Evolutionary conservation across 1,140 invertebrate species (phyloP).

Genomic region (Aricia agestis): DNA sequence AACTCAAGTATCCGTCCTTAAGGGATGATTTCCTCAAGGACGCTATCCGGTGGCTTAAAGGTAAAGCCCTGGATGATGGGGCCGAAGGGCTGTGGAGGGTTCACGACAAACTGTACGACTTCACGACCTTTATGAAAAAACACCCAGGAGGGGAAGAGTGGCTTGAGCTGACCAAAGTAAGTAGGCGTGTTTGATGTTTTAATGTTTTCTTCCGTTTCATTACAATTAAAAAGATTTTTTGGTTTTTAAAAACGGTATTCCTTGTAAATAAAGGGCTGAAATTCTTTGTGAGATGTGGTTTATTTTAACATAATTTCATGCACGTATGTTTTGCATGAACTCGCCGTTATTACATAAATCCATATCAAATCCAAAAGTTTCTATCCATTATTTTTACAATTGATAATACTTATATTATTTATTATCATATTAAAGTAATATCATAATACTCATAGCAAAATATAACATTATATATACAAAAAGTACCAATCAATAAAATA

Average conservation of each 20-base stretch:
- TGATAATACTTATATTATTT: too few relatives aligned
- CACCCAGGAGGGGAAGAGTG: slow-evolving; percentile 88
- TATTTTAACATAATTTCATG: too few relatives aligned
- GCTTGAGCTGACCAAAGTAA: slow-evolving; percentile 81
- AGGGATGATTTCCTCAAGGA: slow-evolving; percentile 62
- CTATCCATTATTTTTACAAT: too few relatives aligned
- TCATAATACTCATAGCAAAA: neutral
- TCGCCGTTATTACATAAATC: too few relatives aligned
- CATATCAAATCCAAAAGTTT: too few relatives aligned
- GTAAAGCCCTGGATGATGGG: slow-evolving; percentile 82
- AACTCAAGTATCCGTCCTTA: slow-evolving; percentile 70
- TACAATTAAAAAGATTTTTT: too few relatives aligned
- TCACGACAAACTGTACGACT: slow-evolving; percentile 84
- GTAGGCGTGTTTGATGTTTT: neutral
- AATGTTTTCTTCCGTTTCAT: too few relatives aligned
- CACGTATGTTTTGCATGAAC: too few relatives aligned
- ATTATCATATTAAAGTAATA: too few relatives aligned
- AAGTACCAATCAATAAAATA: neutral
- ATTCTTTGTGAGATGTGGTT: too few relatives aligned
- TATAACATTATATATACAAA: neutral
- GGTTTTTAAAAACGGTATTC: too few relatives aligned
- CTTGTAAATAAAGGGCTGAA: too few relatives aligned
- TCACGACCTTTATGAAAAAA: slow-evolving; percentile 79
- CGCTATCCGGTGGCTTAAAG: slow-evolving; percentile 77
- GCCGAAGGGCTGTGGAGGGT: slow-evolving; percentile 87